Conservation (phyloP, 2,113 vertebrate species). For the Talpa occidentalis region DNA sequence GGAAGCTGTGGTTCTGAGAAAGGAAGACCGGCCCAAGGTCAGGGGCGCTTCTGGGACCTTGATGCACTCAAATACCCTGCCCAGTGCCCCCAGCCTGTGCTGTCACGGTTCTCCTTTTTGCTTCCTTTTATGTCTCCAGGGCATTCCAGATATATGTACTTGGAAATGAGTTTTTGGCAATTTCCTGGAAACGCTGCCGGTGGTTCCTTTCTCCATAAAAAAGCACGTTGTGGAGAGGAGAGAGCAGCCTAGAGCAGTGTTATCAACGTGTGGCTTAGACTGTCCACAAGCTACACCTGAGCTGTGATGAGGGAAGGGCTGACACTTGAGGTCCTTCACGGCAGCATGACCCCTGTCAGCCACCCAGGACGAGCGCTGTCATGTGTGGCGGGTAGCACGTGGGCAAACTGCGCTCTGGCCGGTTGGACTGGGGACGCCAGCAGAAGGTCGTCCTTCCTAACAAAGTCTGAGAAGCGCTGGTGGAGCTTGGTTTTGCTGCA, state of each 20-base stretch:
- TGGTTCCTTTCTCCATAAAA: not conserved
- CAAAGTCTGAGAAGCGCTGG: not conserved
- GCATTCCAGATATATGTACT: not conserved
- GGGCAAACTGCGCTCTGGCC: too few relatives aligned
- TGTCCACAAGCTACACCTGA: rapidly evolving
- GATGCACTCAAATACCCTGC: rapidly evolving
- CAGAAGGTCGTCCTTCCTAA: not conserved
- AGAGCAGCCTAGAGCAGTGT: not conserved
- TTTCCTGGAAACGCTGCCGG: not conserved
- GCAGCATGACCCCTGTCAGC: not conserved
- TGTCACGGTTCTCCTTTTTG: not conserved
- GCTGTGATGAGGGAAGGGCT: not conserved
- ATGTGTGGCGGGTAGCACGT: rapidly evolving
- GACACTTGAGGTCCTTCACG: not conserved
- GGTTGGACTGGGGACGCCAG: not conserved
- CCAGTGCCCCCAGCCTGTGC: not conserved
- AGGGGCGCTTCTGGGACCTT: constrained; percentile 59
- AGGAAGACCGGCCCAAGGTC: constrained; percentile 95
- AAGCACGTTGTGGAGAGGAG: not conserved
- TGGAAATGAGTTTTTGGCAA: not conserved
- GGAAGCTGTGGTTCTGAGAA: constrained; percentile 93
- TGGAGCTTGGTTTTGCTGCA: not conserved
- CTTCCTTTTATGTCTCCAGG: not conserved
- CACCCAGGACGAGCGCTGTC: rapidly evolving
- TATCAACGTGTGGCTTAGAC: not conserved